Evolutionary conservation across 2,888 invertebrate species (phyloP), one percentile per base, ranked within the genome.

Genomic region (Coelopa pilipes): DNA sequence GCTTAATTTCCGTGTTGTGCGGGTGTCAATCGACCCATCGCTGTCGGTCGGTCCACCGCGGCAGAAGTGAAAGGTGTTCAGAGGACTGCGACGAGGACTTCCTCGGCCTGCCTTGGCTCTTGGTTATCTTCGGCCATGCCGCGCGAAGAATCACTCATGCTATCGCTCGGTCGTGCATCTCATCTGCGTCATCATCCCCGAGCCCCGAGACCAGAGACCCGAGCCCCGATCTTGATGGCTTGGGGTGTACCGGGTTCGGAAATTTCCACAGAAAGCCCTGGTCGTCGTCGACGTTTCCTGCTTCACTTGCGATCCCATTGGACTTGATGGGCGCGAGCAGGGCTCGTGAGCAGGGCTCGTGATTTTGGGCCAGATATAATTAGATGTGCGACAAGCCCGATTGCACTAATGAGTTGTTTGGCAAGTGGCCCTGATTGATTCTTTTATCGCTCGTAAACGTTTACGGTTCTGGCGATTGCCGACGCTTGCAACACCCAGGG

Each of bases 1-100:
- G 62, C 63, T 70, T 62, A 70, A 70, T 70, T 70, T 70, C 70
- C 70, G 62, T 70, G 70, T 70, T 70, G 70, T 19, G 70, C 70
- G 62, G 70, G 62, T 53, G 70, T 62, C 63, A 70, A 45, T 7
- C 47, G 70, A 49, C 24, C 19, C 47, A 57, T 59, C 17, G 2
- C 34, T 53, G 53, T 53, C 53, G 12, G 60, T 15, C n/a, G 15
- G 21, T 62, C 10, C 11, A 1, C 34, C 34, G 12, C 34, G 12
- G 62, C 62, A 34, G n/a, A 62, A 62, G 62, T 62, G 19, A 19
- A 59, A 59, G 59, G 11, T 59, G 10, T 1, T 59, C 59, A 3
- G 19, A 59, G 2, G 34, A 1, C n/a, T 24, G 45, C 21, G 4
- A 21, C 9, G 13, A 17, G 24, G 24, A 59, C 12, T 24, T 5